These are phyloP conservation scores for Steinernema carpocapsae DNA, from an alignment of 2,888 invertebrate genomes.

Conservation along the genomic window DNA sequence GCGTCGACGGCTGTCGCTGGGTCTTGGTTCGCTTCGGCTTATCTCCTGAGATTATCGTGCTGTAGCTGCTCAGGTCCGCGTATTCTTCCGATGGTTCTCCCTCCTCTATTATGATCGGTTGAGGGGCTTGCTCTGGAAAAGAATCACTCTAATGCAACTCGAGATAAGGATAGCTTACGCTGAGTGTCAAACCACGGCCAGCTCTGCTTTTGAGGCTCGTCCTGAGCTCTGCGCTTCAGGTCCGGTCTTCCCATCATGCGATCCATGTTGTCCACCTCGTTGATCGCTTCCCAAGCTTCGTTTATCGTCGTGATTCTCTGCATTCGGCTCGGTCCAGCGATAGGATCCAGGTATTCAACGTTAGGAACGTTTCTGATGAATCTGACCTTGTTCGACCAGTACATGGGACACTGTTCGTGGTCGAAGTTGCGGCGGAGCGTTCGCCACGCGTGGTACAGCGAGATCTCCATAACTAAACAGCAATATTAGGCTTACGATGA, in stretches of 20 bases:
- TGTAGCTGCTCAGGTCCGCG: too few relatives aligned
- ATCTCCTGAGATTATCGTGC: too few relatives aligned
- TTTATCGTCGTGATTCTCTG: not conserved
- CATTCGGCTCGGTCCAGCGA: not conserved
- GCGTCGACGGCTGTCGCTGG: not conserved
- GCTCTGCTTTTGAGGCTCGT: too few relatives aligned
- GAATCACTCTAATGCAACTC: too few relatives aligned
- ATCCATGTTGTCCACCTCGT: not conserved
- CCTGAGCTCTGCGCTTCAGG: not conserved
- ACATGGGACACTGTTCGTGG: not conserved
- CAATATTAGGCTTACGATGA: not conserved
- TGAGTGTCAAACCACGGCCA: not conserved
- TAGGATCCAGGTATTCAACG: too few relatives aligned
- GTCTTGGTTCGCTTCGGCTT: not conserved
- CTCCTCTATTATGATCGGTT: too few relatives aligned
- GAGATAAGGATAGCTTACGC: not conserved
- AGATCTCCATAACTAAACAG: not conserved
- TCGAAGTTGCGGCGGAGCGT: slow-evolving; percentile 21
- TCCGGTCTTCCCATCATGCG: not conserved
- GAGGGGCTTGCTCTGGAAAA: too few relatives aligned
- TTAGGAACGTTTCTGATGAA: not conserved
- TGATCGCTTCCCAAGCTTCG: not conserved
- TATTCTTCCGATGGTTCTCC: too few relatives aligned
- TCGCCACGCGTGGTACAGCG: slow-evolving; percentile 13
- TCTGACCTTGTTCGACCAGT: not conserved